Base-by-base conservation (phyloP, 2,797 vertebrate genomes). In the Artibeus jamaicensis region DNA sequence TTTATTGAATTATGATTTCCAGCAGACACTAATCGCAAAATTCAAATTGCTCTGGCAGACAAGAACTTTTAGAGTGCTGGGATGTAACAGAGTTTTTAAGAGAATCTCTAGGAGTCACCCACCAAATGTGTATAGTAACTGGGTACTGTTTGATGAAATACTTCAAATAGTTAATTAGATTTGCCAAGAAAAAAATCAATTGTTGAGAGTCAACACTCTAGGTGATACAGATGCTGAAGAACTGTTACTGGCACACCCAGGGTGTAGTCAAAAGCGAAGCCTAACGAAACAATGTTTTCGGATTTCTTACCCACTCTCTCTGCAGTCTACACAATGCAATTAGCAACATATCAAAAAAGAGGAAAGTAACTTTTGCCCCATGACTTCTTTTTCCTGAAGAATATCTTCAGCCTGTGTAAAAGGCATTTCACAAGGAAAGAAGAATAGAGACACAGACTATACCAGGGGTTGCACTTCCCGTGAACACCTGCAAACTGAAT, bases 1-100 rank as follows among this genome's bases (percentile, higher is more conserved):
- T 99, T 99, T 99, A 99, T 99, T 99, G 99, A 99, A 99, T 99
- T 99, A 99, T 98, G 98, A 99, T 99, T 99, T 99, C 99, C 99
- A 99, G 99, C 99, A 99, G 99, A 99, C 99, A 98, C 99, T 99
- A 99, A 99, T 99, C 99, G 99, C 99, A 99, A 99, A 99, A 99
- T 99, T 99, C 99, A 99, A 99, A 99, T 99, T 99, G 99, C 99
- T 99, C 99, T 98, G 98, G 99, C 99, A 99, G 99, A 99, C 97
- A 98, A 98, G 98, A 98, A 98, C 98, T 98, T 98, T 98, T 97
- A 98, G 98, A 98, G 98, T 98, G 98, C 98, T 98, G 98, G 97
- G 98, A 98, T 90, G 85, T 97, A 98, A 98, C 98, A 53, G 97
- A 96, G 98, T 98, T 98, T 98, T 98, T 98, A 98, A 98, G 96